These are phyloP conservation scores for Orthosia gracilis DNA, from an alignment of 2,888 invertebrate genomes.

Conservation along the genomic window DNA sequence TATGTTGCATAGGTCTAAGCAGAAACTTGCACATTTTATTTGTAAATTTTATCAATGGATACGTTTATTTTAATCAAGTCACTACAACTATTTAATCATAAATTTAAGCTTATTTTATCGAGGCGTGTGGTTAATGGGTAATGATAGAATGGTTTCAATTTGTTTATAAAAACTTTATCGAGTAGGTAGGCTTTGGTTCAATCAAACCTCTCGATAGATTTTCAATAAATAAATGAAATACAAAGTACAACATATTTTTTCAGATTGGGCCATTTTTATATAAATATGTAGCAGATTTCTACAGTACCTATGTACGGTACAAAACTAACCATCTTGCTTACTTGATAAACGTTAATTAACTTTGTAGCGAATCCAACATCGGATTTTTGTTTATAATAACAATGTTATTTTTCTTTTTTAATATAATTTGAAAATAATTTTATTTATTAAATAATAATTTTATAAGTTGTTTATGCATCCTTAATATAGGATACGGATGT, in stretches of 20 bases:
- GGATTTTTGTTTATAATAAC: conserved; percentile 4
- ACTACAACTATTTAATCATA: not conserved
- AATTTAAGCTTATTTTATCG: conserved; percentile 1
- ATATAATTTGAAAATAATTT: not conserved
- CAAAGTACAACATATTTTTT: not conserved
- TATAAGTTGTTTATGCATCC: conserved; percentile 31
- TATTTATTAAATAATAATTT: not conserved
- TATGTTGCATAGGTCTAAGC: not conserved
- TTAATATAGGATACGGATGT: conserved; percentile 74
- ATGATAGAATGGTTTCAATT: not conserved
- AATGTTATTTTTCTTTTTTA: not conserved
- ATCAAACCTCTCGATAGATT: not conserved
- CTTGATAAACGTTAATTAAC: not conserved
- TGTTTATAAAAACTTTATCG: not conserved
- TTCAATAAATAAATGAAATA: not conserved
- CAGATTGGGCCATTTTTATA: not conserved
- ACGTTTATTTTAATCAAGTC: not conserved
- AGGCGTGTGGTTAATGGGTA: not conserved
- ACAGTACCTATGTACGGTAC: not conserved
- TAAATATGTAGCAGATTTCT: not conserved
- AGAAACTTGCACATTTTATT: conserved; percentile 7
- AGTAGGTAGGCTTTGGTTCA: not conserved
- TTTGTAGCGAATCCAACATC: not conserved
- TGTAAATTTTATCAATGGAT: not conserved
- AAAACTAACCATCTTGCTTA: not conserved